Base-by-base conservation (phyloP, 2,888 invertebrate species). In the Hecatera dysodea region DNA sequence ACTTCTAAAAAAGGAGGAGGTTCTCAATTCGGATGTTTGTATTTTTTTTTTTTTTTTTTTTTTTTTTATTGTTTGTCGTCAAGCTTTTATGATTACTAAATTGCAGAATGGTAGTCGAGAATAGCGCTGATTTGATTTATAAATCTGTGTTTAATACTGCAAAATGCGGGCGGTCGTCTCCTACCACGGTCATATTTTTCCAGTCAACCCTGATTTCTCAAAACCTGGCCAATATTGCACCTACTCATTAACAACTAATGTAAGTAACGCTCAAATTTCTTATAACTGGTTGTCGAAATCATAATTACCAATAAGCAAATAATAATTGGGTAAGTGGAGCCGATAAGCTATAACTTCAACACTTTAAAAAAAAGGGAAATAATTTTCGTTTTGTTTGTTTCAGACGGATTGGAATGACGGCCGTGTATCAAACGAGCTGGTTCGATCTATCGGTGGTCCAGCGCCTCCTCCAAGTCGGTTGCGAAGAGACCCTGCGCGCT, bases 341-440 rank as follows among this genome's bases (percentile, higher is more conserved):
- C 15, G 39, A 39, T 0, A 39, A 39, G 2, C 0, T 39, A 39
- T 15, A 39, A 15, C 39, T 39, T 39, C 15, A 39, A 39, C 6
- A 5, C 4, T 53, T 53, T 53, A 17, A 27, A 3, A 17, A 27
- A 5, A 27, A 15, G 9, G 1, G 27, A 19, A 5, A 19, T 11
- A 11, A 11, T 17, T n/a, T 36, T 61, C 27, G 19, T 24, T 46
- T 8, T 27, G 5, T 42, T 33, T 33, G 17, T 62, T 19, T 8
- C 93, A 99, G 99, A 98, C 98, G 83, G 99, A 99, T 90, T 99
- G 99, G 99, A 99, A 99, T 90, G 99, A 99, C 91, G 99, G 99
- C 1, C 97, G 97, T 86, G 97, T 98, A 0, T 97, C 99, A 27
- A 98, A 98, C 87, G 98, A 98, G 87, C 96, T 99, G 67, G 98